These are phyloP conservation scores for Bambusicola thoracicus DNA, from an alignment of 2,113 vertebrate genomes.

Conservation along the genomic window DNA sequence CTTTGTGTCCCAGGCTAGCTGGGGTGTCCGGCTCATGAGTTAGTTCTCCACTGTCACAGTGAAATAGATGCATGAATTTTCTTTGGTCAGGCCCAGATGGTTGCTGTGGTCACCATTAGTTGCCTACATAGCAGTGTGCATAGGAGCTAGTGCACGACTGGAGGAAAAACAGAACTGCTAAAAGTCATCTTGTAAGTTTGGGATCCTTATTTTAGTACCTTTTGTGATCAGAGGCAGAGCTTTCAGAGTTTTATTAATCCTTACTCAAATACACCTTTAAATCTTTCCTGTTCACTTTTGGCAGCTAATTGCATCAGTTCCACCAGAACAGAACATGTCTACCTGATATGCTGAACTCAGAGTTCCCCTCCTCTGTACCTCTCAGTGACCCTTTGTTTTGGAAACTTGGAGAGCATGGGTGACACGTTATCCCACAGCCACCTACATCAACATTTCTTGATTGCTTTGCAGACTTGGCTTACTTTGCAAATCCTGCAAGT, in stretches of 20 bases:
- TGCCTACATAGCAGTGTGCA: background rate
- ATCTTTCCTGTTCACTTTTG: background rate
- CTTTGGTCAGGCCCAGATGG: background rate
- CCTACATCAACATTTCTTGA: conserved; percentile 39
- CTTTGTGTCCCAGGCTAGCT: background rate
- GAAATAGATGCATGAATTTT: background rate
- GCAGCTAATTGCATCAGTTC: background rate
- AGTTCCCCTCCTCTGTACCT: background rate
- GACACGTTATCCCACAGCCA: background rate
- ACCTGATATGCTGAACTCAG: background rate
- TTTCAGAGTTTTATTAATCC: background rate
- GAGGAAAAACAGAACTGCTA: background rate
- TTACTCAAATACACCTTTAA: background rate
- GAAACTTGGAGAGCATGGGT: background rate
- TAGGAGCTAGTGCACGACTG: background rate
- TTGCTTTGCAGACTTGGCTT: conserved; percentile 64
- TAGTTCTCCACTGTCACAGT: background rate
- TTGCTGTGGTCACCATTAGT: background rate
- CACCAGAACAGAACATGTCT: background rate
- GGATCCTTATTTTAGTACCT: background rate
- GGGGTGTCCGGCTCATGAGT: rapidly evolving
- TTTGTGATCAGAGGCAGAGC: background rate
- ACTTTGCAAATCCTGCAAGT: conserved; percentile 55
- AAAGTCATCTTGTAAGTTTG: background rate
- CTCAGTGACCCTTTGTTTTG: background rate